Percentiles rank a stretch among this genome's conserved stretches.
Conservation (phyloP, 2,113 vertebrate genomes). For the Syngnathus typhle region DNA sequence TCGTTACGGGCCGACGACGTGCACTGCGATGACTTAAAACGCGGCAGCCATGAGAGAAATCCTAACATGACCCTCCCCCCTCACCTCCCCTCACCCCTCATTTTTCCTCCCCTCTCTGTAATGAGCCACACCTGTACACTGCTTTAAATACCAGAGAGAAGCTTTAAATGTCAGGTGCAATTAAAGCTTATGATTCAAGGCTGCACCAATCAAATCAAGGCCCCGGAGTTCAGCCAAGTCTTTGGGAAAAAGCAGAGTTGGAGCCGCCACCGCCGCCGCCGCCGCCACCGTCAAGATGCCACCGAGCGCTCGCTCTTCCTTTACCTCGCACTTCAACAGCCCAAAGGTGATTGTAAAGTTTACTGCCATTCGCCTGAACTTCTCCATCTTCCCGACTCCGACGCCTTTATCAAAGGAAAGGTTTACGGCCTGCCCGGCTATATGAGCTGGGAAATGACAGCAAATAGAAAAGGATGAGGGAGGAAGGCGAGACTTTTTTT, state of each 20-base stretch:
- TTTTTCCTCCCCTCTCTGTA: constrained; percentile 61
- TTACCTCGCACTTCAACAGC: constrained; percentile 43
- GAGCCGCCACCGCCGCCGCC: constrained; percentile 27
- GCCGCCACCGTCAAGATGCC: constrained; percentile 27
- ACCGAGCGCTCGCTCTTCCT: constrained; percentile 45
- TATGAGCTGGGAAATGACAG: constrained; percentile 36
- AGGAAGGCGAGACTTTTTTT: background rate
- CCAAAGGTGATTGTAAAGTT: constrained; percentile 61
- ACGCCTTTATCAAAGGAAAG: constrained; percentile 40
- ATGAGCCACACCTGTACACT: constrained; percentile 79
- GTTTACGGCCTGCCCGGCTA: constrained; percentile 33
- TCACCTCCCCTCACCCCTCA: background rate
- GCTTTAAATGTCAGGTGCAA: constrained; percentile 80
- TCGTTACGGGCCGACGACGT: constrained; percentile 44
- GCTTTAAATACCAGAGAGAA: constrained; percentile 79
- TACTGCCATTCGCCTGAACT: constrained; percentile 51
- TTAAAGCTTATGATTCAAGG: constrained; percentile 79
- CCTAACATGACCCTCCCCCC: constrained; percentile 36
- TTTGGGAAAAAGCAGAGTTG: constrained; percentile 40
- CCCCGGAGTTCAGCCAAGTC: constrained; percentile 63
- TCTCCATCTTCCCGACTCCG: constrained; percentile 45
- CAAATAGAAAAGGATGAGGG: constrained; percentile 3
- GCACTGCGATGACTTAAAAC: constrained; percentile 52
- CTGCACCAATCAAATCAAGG: constrained; percentile 76
- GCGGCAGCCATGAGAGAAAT: constrained; percentile 49